These are phyloP conservation scores for Papilio polytes DNA, from an alignment of 1,140 invertebrate species.

Conservation along the genomic window DNA sequence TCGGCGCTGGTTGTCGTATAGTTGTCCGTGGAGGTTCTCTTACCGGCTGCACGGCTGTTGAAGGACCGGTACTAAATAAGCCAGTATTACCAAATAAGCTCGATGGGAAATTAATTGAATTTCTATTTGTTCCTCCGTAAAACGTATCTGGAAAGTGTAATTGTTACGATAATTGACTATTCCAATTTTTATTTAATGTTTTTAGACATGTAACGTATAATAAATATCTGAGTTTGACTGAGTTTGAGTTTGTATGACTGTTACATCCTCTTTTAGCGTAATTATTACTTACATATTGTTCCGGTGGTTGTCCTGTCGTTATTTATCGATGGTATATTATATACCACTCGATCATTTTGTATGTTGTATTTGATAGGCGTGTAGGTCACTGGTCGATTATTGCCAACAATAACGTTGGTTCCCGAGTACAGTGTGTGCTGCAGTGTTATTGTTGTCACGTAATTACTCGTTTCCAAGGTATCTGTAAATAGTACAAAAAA, in stretches of 20 bases:
- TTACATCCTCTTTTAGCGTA: background rate
- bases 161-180: background rate
- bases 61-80: background rate
- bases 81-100: background rate
- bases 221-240: background rate
- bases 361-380: background rate
- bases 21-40: slow-evolving; percentile 24
- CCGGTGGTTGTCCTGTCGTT: background rate
- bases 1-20: background rate
- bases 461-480: slow-evolving; percentile 51
- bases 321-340: background rate
- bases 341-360: background rate
- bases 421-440: slow-evolving; percentile 60
- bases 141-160: background rate
- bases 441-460: slow-evolving; percentile 64
- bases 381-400: background rate
- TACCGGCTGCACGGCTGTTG: background rate
- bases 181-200: background rate
- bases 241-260: background rate
- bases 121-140: background rate
- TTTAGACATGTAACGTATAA: too few relatives aligned
- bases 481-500: slow-evolving; percentile 51
- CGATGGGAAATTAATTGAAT: background rate
- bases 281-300: background rate
- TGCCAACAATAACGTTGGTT: background rate